phyloP scores from a whole-genome alignment of 2,113 vertebrate genomes.

The Hippocampus comes region DNA sequence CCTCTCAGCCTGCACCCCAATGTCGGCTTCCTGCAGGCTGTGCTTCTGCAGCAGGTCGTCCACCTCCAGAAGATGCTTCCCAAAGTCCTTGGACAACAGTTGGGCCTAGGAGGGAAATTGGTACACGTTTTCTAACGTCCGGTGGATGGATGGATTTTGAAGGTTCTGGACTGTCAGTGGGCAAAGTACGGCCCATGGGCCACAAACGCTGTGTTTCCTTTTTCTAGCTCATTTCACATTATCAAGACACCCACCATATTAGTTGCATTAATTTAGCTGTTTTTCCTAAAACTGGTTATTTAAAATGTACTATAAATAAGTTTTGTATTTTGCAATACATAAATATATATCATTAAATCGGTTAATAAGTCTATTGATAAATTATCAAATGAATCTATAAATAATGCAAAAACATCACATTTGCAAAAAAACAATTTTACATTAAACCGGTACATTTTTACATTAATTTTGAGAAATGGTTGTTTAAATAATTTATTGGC shows the following conservation, averaged over 20 bases:
- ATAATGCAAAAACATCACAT: too few species aligned
- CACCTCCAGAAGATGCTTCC: slow-evolving; percentile 91
- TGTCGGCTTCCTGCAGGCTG: slow-evolving; percentile 84
- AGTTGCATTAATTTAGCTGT: not conserved
- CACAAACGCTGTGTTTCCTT: not conserved
- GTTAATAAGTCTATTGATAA: too few species aligned
- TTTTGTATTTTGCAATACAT: too few species aligned
- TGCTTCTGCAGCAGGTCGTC: slow-evolving; percentile 95
- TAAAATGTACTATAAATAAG: too few species aligned
- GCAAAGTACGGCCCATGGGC: not conserved
- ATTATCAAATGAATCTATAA: too few species aligned
- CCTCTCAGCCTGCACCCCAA: slow-evolving; percentile 83
- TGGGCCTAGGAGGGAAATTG: slow-evolving; percentile 64
- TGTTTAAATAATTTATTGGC: not conserved
- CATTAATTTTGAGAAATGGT: not conserved
- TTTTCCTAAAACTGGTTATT: not conserved
- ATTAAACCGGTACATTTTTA: not conserved
- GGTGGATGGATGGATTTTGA: not conserved
- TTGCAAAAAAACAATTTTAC: not conserved
- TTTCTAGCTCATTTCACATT: not conserved
- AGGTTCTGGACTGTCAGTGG: not conserved
- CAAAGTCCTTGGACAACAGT: slow-evolving; percentile 85
- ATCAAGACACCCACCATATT: not conserved
- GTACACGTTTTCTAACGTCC: not conserved
- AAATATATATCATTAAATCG: too few species aligned